Percentiles rank a stretch among this genome's conserved stretches.
phyloP scores from a whole-genome alignment of 2,113 vertebrate genomes.

The Corythornis cristatus region DNA sequence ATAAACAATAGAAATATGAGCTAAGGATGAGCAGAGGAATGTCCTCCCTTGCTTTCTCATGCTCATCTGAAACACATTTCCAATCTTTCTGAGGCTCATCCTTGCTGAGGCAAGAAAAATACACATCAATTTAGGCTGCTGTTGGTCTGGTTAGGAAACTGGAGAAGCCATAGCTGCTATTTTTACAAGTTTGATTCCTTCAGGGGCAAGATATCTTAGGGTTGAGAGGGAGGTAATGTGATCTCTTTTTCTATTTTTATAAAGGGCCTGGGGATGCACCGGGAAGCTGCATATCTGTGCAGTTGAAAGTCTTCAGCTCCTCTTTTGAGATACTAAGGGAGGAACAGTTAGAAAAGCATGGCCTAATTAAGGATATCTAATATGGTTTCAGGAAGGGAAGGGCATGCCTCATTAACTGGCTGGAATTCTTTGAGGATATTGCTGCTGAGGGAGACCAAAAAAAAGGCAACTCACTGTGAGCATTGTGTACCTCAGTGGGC shows the following conservation, averaged over 20 bases:
- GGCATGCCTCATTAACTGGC: conserved; percentile 70
- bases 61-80: conserved; percentile 30
- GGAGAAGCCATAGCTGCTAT: conserved; percentile 51
- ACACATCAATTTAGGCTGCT: conserved; percentile 14
- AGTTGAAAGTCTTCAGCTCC: conserved; percentile 60
- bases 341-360: conserved; percentile 67
- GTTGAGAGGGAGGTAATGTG: conserved; percentile 51
- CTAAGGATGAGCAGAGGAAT: not conserved
- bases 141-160: conserved; percentile 42
- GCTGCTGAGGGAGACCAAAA: conserved; percentile 46
- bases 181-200: conserved; percentile 67
- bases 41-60: not conserved
- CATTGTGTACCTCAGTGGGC: not conserved
- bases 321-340: conserved; percentile 64
- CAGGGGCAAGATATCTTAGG: conserved; percentile 46
- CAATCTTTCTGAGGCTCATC: not conserved
- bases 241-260: conserved; percentile 71
- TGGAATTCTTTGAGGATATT: conserved; percentile 73
- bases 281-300: conserved; percentile 55
- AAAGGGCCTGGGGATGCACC: conserved; percentile 63
- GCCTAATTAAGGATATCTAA: conserved; percentile 76
- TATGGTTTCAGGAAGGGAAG: conserved; percentile 72
- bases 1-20: not conserved
- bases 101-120: conserved; percentile 42
- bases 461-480: conserved; percentile 36